Percentiles rank a stretch among this genome's conserved stretches.
These are phyloP conservation scores for Poliocrania exsul DNA, from an alignment of 2,797 vertebrate species.

Conservation along the genomic window DNA sequence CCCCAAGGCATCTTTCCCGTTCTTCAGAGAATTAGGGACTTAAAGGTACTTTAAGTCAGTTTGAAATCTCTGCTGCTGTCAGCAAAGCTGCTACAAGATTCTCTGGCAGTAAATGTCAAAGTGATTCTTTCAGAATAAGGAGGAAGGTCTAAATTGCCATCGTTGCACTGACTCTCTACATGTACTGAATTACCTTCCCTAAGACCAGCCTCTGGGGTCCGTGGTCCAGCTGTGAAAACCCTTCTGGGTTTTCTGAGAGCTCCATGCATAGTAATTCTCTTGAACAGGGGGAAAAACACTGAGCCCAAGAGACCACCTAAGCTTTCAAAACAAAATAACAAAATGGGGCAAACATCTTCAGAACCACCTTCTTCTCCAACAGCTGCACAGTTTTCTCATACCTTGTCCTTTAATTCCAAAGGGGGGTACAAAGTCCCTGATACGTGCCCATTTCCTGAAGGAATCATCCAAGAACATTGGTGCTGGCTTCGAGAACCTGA, in stretches of 20 bases:
- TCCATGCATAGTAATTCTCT: neutral
- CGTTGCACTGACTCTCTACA: neutral
- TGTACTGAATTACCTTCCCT: neutral
- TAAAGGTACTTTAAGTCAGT: neutral
- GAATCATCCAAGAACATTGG: conserved; percentile 95
- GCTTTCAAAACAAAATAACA: neutral
- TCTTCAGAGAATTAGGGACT: neutral
- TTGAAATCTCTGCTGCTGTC: neutral
- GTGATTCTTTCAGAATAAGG: neutral
- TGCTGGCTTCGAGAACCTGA: conserved; percentile 89
- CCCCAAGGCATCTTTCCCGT: neutral
- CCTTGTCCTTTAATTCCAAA: conserved; percentile 98
- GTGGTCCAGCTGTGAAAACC: neutral
- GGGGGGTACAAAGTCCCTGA: conserved; percentile 89
- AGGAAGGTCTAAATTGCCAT: neutral
- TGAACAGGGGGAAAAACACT: neutral
- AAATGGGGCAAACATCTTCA: neutral
- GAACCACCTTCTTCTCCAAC: neutral
- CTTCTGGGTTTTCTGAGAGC: neutral
- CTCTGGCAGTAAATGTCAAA: neutral
- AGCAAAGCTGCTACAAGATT: neutral
- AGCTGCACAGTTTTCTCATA: conserved; percentile 70
- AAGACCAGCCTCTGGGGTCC: neutral
- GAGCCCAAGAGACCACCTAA: neutral
- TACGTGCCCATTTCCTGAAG: conserved; percentile 88